A percentile compares a stretch with the other conserved stretches of the same genome.
phyloP scores from a whole-genome alignment of 2,888 invertebrate genomes.

The Nephrotoma flavescens region DNA sequence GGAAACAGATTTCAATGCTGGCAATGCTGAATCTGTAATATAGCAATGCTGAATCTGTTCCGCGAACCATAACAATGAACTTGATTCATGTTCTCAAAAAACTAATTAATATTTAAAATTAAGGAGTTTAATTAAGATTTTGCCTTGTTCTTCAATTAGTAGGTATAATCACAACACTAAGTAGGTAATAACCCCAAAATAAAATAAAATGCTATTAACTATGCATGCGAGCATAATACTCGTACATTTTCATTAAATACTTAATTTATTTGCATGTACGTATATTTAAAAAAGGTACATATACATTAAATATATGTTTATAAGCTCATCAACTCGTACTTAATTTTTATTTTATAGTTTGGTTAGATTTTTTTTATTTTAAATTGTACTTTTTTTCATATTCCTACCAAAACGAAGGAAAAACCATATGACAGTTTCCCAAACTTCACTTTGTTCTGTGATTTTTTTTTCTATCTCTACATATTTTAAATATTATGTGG shows the following conservation, averaged over 20 bases:
- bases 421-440: conserved; percentile 32
- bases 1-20: no score
- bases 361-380: background rate
- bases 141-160: background rate
- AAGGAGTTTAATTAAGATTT: no score
- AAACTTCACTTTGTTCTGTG: conserved; percentile 27
- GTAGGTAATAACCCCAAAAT: background rate
- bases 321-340: background rate
- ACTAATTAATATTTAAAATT: no score
- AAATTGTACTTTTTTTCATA: background rate
- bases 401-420: conserved; percentile 9
- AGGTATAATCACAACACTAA: background rate
- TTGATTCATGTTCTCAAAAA: no score
- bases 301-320: background rate
- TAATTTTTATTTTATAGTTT: background rate
- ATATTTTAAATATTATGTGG: background rate
- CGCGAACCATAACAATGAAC: no score
- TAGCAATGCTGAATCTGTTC: no score
- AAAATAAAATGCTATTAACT: background rate
- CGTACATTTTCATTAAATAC: background rate
- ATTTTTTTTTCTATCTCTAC: background rate
- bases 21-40: no score
- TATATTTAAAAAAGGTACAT: background rate
- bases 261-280: background rate
- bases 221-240: background rate